Evolutionary conservation across 1,140 invertebrate genomes (phyloP).

Genomic region (Gryon sp.): DNA sequence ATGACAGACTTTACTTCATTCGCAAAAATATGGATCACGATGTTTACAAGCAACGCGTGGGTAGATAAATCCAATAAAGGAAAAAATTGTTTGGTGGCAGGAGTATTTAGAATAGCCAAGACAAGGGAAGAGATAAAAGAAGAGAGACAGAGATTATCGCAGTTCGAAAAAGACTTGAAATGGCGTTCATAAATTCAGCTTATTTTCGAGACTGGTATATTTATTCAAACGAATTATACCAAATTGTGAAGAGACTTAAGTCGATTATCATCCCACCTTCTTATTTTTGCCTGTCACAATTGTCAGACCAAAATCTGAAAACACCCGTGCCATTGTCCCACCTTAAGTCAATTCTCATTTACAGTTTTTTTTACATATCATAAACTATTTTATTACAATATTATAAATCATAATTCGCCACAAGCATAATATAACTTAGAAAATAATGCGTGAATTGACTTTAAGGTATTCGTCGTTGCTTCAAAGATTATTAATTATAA

Average conservation of each 20-base stretch:
- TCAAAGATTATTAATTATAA: constrained; percentile 16
- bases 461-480: no score
- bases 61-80: constrained; percentile 53
- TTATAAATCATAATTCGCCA: not conserved
- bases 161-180: constrained; percentile 58
- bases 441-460: no score
- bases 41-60: constrained; percentile 48
- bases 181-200: constrained; percentile 75
- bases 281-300: constrained; percentile 43
- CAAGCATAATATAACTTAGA: not conserved
- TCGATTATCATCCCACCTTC: constrained; percentile 71
- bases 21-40: constrained; percentile 52
- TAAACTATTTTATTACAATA: not conserved
- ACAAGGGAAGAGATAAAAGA: no score
- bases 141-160: constrained; percentile 65
- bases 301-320: constrained; percentile 30
- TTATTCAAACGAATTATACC: constrained; percentile 69
- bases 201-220: constrained; percentile 67
- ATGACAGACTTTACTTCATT: constrained; percentile 43
- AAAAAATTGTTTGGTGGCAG: constrained; percentile 42
- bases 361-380: not conserved
- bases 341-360: constrained; percentile 7
- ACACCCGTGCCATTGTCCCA: constrained; percentile 37
- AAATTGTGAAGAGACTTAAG: constrained; percentile 74
- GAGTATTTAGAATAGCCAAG: constrained; percentile 52